Evolutionary conservation across 2,797 vertebrate species (phyloP), one percentile per base, ranked within the genome.

Genomic region (Pitangus sulphuratus): DNA sequence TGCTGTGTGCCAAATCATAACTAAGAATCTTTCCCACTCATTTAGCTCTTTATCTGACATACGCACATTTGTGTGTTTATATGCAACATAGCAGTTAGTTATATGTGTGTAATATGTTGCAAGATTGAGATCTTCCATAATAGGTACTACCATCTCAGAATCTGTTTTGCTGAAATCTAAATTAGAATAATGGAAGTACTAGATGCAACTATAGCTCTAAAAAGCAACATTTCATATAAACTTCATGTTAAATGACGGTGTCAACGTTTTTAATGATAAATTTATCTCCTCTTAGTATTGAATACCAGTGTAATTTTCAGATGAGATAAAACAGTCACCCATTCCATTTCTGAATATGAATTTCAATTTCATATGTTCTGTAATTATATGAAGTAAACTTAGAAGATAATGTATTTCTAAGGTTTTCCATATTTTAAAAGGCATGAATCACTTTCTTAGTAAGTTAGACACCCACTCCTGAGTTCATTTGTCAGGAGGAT

Each of bases 311-410:
- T 22, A 84, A 84, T 81, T 75, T 77, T 40, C 11, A 39, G 3
- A 11, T n/a, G 30, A 62, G 60, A 85, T 1, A 80, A 85, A 84
- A 0, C 0, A 2, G 11, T 68, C 16, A 51, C 9, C 9, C 70
- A 44, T 48, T 94, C 14, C 0, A 37, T 64, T 84, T 68, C n/a
- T 54, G 61, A 28, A 64, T n/a, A 84, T 4, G 8, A 75, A 68
- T 86, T 94, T 80, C 50, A 62, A 20, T 70, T 51, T 84, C 11
- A 42, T 42, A 26, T 14, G 1, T 37, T 33, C 9, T 74, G 9
- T 45, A 91, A 76, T 84, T 61, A 28, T 25, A 25, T n/a, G 15
- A 57, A 61, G 5, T 60, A 78, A 44, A 9, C 6, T 60, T 81
- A 65, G 79, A 91, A 69, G 5, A 2, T 25, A 56, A 85, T 24